Percentiles rank a stretch among this genome's conserved stretches.
Conservation (phyloP, 2,888 invertebrate genomes). For the Sylvicola cinctus region DNA sequence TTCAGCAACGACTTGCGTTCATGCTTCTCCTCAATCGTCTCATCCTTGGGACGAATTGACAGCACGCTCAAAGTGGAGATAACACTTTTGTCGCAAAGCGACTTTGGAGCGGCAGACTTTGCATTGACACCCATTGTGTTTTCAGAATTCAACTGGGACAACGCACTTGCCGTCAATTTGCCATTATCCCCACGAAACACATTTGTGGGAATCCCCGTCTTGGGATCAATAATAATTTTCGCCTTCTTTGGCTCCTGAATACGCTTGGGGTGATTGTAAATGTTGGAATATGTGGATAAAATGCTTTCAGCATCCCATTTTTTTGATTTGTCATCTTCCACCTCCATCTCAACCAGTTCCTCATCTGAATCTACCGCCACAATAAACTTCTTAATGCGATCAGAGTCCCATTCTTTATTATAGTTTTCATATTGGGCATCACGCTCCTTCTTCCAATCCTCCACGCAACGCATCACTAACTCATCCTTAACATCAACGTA, state of each 20-base stretch:
- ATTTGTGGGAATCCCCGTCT: conserved; percentile 54
- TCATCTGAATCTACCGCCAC: conserved; percentile 33
- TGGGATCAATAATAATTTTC: conserved; percentile 48
- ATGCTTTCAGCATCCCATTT: conserved; percentile 88
- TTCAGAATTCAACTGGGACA: conserved; percentile 40
- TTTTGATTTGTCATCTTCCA: conserved; percentile 34
- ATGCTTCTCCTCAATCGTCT: conserved; percentile 53
- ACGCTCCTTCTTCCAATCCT: conserved; percentile 43
- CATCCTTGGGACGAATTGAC: conserved; percentile 52
- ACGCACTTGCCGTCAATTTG: conserved; percentile 45
- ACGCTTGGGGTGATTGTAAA: conserved; percentile 80
- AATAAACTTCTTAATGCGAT: conserved; percentile 17
- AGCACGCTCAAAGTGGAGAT: conserved; percentile 46
- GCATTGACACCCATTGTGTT: conserved; percentile 12
- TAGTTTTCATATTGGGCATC: conserved; percentile 30
- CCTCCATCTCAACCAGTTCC: conserved; percentile 34
- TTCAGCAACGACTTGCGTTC: conserved; percentile 58
- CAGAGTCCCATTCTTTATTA: conserved; percentile 33
- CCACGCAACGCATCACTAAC: conserved; percentile 46
- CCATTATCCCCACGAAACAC: conserved; percentile 34
- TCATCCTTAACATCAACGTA: conserved; percentile 30
- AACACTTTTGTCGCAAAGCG: conserved; percentile 39
- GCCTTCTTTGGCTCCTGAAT: conserved; percentile 46
- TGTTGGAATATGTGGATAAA: conserved; percentile 72
- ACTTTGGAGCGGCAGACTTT: conserved; percentile 28